Evolutionary conservation across 2,797 vertebrate species (phyloP).

Genomic region (Acipenser oxyrinchus): DNA sequence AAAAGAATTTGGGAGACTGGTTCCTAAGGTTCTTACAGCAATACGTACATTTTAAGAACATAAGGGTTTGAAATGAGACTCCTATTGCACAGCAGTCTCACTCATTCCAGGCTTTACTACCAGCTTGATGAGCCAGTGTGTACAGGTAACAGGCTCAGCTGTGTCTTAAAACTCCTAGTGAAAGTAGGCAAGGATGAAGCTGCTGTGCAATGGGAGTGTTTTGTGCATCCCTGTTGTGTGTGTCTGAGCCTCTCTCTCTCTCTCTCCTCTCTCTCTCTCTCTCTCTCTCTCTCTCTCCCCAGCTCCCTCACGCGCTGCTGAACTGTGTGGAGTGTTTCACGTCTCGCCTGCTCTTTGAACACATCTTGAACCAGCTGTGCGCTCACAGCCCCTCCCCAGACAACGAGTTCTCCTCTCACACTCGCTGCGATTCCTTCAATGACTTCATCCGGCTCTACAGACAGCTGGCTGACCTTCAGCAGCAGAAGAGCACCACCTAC

Average conservation of each 20-base stretch:
- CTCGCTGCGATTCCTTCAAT: constrained; percentile 68
- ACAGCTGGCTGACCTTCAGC: constrained; percentile 52
- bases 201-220: neutral
- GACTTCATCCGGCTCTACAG: constrained; percentile 86
- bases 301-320: constrained; percentile 81
- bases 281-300: constrained; percentile 21
- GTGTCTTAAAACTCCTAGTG: too few relatives aligned
- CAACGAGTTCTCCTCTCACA: constrained; percentile 34
- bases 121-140: neutral
- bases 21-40: too few relatives aligned
- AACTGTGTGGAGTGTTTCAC: constrained; percentile 86
- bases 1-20: too few relatives aligned
- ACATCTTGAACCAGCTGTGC: constrained; percentile 74
- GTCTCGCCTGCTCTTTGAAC: constrained; percentile 72
- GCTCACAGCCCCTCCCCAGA: constrained; percentile 44
- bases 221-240: neutral
- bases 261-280: constrained; percentile 17
- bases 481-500: constrained; percentile 70
- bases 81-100: neutral
- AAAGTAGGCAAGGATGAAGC: too few relatives aligned
- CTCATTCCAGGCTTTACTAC: neutral
- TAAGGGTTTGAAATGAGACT: too few relatives aligned
- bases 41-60: too few relatives aligned
- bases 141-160: too few relatives aligned
- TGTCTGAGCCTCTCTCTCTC: constrained; percentile 3